Base-by-base conservation (phyloP, 2,113 vertebrate genomes). In the Physeter macrocephalus region DNA sequence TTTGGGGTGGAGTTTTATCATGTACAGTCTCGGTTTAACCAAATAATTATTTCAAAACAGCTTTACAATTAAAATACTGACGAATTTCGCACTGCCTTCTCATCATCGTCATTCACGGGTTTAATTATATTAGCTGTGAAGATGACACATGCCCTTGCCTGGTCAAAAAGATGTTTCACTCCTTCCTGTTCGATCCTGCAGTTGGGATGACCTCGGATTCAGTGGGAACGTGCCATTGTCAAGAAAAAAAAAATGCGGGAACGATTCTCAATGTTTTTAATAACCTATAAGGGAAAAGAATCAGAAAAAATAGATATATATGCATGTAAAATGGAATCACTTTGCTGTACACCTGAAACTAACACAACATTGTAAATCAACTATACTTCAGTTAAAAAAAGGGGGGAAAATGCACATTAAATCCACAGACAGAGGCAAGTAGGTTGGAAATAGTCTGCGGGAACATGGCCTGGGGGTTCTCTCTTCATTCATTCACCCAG, bases 201-300 rank as follows among this genome's bases (percentile, higher is more conserved):
- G 29, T 90, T 86, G 31, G 93, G 90, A 29, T 96, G 66, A 97
- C 61, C 83, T 97, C 97, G 17, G 46, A 92, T 41, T 39, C 23
- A 80, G 2, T 88, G 69, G 61, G 41, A 92, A 69, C 84, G 72
- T 67, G 83, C 39, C 81, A 39, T 67, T 75, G 59, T 91, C 85
- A 43, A 62, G 39, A 15, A 36, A 80, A 52, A 88, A 54, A 74
- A 6, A 27, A 41, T 12, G 2, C 11, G 5, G 74, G 20, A 34
- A 77, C 9, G 11, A 52, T 21, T 11, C 31, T 77, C 46, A 52
- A 21, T 77, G 21, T 34, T 77, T 77, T 52, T 77, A 77, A 52
- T 77, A 34, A 77, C 9, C 9, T 49, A 77, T 34, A 34, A 21
- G 9, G 17, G 46, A 52, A 34, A 77, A 52, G 29, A 77, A 77